Base-by-base conservation (phyloP, 2,797 vertebrate genomes). In the Halcyon smyrnensis region DNA sequence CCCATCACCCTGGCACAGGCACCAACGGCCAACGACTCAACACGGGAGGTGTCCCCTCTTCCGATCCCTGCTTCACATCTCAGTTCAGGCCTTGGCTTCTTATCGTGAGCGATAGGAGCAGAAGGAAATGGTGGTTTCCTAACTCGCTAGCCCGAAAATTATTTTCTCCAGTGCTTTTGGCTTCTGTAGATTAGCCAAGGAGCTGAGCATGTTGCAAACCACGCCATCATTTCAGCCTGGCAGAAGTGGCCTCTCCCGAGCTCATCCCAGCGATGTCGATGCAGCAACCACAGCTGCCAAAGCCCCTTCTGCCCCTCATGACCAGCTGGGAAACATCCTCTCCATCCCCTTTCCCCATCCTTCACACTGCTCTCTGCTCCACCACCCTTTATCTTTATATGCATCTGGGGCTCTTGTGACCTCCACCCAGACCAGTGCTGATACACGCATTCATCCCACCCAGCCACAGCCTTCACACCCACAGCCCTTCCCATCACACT, bases 401-500 rank as follows among this genome's bases (percentile, higher is more conserved):
- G 1, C 11, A 10, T 32, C 25, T 8, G 2, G 9, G 18, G 34
- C 17, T 59, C 16, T 74, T 77, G 59, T 28, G 34, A 51, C 19
- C 54, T 8, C 20, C 27, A 28, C 64, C 30, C 64, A 27, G 39
- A 19, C 46, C 69, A 71, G n/a, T 9, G 0, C 57, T 5, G 3
- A 93, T 4, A 4, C 78, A 57, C 6, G n/a, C 39, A 12, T 12
- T 5, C 0, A 0, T 34, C 45, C 25, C 50, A 6, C 28, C 25
- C 19, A 7, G 32, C 69, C 21, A 4, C 70, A 78, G 28, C 45
- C 30, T 74, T 89, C 3, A 0, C 80, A 81, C 39, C 6, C 1
- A 0, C 9, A 59, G 73, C 56, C 23, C 9, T 39, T 24, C 12
- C 34, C 25, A 6, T 12, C 1, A 0, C 0, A 0, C 6, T 4